Conservation (phyloP, 2,888 invertebrate genomes). For the Autographa gamma region DNA sequence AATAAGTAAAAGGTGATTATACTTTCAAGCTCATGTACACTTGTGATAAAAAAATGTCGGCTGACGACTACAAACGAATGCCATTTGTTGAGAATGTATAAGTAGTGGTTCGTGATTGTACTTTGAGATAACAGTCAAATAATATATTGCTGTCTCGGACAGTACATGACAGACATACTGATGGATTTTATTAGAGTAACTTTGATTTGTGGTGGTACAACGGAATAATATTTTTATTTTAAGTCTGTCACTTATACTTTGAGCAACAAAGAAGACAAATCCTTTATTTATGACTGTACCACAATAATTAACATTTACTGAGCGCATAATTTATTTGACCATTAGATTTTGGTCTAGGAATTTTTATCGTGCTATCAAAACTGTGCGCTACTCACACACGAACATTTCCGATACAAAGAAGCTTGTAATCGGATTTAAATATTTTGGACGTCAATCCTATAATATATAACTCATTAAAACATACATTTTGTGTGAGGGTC, state of each 20-base stretch:
- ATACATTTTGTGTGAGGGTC: conserved; percentile 63
- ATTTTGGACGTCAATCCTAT: conserved; percentile 67
- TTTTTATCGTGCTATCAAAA: conserved; percentile 47
- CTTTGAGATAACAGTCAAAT: conserved; percentile 67
- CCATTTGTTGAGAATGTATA: conserved; percentile 66
- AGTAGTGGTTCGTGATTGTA: conserved; percentile 65
- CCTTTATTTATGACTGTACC: conserved; percentile 41
- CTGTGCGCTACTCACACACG: conserved; percentile 52
- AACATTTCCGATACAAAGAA: conserved; percentile 42
- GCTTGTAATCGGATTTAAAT: conserved; percentile 61
- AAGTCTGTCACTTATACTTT: neutral
- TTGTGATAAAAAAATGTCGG: conserved; percentile 56
- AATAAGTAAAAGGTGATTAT: conserved; percentile 71
- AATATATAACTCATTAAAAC: conserved; percentile 70
- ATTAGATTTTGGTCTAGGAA: conserved; percentile 43
- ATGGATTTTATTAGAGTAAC: conserved; percentile 61
- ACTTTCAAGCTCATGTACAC: conserved; percentile 60
- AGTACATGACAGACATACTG: conserved; percentile 64
- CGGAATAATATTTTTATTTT: conserved; percentile 33
- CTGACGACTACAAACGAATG: conserved; percentile 63
- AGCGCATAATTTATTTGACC: conserved; percentile 43
- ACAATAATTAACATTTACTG: conserved; percentile 47
- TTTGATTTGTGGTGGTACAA: conserved; percentile 25
- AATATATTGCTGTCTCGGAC: conserved; percentile 66
- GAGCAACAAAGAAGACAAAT: conserved; percentile 23